Percentiles rank a stretch among this genome's conserved stretches.
Conservation (phyloP, 2,797 vertebrate species). For the Squalus acanthias region DNA sequence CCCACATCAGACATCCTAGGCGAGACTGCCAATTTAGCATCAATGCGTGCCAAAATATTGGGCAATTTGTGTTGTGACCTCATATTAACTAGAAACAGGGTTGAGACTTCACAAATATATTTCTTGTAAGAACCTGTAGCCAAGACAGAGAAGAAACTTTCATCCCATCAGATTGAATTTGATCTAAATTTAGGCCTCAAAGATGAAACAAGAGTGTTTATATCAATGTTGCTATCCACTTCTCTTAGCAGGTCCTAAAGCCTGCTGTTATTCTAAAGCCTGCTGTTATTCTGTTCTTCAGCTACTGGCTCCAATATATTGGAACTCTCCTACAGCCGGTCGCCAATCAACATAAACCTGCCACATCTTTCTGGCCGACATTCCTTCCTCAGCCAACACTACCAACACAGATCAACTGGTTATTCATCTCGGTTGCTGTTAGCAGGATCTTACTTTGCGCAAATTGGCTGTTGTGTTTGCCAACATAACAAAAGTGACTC, state of each 20-base stretch:
- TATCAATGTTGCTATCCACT: not conserved
- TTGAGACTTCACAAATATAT: not conserved
- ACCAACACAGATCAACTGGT: not conserved
- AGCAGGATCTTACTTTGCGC: not conserved
- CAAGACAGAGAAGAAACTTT: not conserved
- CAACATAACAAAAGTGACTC: not conserved
- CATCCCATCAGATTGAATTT: not conserved
- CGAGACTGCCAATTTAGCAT: not conserved
- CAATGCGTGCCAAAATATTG: not conserved
- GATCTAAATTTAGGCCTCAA: not conserved
- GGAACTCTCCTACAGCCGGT: too few species aligned
- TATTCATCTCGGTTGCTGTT: not conserved
- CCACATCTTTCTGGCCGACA: too few species aligned
- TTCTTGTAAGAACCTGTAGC: not conserved
- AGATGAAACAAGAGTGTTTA: not conserved
- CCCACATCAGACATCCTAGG: not conserved
- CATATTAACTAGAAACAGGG: not conserved
- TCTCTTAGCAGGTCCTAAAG: not conserved
- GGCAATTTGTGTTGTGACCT: not conserved
- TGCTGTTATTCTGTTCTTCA: too few species aligned
- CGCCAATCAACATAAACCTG: not conserved
- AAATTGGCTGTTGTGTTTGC: not conserved
- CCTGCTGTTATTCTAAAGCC: too few species aligned
- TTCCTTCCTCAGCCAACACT: not conserved
- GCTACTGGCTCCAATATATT: too few species aligned